Evolutionary conservation across 1,140 invertebrate genomes (phyloP).

Genomic region (Sitodiplosis mosellana): DNA sequence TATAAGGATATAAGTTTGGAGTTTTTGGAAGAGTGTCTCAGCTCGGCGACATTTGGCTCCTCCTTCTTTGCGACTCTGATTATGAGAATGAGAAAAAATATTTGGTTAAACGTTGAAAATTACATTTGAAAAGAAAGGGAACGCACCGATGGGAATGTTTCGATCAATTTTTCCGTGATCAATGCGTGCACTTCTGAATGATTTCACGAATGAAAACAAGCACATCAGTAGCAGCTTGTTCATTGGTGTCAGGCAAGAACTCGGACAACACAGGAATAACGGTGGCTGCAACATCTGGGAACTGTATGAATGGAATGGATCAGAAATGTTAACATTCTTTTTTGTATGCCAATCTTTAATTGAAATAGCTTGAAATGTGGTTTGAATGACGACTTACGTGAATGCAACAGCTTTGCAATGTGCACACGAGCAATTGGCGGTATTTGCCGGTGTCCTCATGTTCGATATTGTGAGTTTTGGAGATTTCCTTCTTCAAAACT

Average conservation of each 20-base stretch:
- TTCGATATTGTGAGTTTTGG: conserved; percentile 79
- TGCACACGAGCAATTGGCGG: conserved; percentile 84
- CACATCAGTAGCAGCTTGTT: conserved; percentile 85
- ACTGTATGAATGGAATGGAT: too few species aligned
- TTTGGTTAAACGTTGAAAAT: too few species aligned
- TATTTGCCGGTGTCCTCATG: conserved; percentile 94
- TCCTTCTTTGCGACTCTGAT: conserved; percentile 39
- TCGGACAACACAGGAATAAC: conserved; percentile 92
- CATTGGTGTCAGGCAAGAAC: conserved; percentile 88
- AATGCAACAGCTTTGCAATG: conserved; percentile 85
- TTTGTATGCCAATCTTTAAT: too few species aligned
- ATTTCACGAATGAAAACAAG: conserved; percentile 89
- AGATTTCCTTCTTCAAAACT: conserved; percentile 84
- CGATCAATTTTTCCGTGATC: conserved; percentile 67
- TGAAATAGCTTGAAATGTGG: too few species aligned
- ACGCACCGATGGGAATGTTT: conserved; percentile 64
- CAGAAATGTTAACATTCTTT: too few species aligned
- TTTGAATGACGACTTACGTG: conserved; percentile 32
- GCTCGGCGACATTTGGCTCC: conserved; percentile 65
- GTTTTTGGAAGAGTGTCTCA: conserved; percentile 73
- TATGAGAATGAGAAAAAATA: conserved; percentile 5
- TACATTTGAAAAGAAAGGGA: conserved; percentile 22
- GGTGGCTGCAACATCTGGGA: conserved; percentile 86
- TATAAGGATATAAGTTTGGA: conserved; percentile 76
- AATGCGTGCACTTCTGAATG: conserved; percentile 67